phyloP scores from a whole-genome alignment of 2,888 invertebrate genomes.

The Luffia ferchaultella region DNA sequence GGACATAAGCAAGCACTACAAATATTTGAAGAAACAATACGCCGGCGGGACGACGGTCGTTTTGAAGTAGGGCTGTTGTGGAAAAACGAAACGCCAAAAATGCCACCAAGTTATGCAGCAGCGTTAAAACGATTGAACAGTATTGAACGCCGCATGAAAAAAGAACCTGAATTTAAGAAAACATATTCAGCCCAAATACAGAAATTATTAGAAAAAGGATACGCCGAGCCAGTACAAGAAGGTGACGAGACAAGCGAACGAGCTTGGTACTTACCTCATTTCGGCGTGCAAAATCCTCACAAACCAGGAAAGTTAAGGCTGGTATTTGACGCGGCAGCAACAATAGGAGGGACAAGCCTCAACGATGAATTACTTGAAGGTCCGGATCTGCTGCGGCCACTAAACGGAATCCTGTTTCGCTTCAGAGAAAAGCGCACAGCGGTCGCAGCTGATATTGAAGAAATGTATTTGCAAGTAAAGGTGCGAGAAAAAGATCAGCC shows the following conservation, averaged over 20 bases:
- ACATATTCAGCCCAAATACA: neutral
- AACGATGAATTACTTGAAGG: conserved; percentile 1
- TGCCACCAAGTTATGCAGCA: neutral
- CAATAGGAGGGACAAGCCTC: neutral
- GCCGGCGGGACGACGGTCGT: neutral
- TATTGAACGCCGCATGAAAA: neutral
- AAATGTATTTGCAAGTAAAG: conserved; percentile 15
- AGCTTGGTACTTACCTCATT: neutral
- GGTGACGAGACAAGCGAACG: neutral
- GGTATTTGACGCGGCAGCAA: conserved; percentile 1
- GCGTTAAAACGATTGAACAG: neutral
- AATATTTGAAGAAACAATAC: neutral
- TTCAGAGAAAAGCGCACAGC: conserved; percentile 6
- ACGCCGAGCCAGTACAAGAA: conserved; percentile 1
- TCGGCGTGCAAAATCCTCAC: conserved; percentile 1
- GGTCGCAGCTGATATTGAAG: conserved; percentile 14
- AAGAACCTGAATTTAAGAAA: neutral
- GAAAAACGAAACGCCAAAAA: neutral
- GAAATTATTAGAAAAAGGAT: neutral
- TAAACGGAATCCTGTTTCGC: conserved; percentile 3
- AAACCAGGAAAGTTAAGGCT: too few relatives aligned
- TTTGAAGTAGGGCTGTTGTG: conserved; percentile 1
- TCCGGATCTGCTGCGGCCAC: neutral
- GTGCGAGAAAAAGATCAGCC: conserved; percentile 11
- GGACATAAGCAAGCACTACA: too few relatives aligned